Evolutionary conservation across 2,113 vertebrate genomes (phyloP), one percentile per base, ranked within the genome.

Genomic region (Caloenas nicobarica): DNA sequence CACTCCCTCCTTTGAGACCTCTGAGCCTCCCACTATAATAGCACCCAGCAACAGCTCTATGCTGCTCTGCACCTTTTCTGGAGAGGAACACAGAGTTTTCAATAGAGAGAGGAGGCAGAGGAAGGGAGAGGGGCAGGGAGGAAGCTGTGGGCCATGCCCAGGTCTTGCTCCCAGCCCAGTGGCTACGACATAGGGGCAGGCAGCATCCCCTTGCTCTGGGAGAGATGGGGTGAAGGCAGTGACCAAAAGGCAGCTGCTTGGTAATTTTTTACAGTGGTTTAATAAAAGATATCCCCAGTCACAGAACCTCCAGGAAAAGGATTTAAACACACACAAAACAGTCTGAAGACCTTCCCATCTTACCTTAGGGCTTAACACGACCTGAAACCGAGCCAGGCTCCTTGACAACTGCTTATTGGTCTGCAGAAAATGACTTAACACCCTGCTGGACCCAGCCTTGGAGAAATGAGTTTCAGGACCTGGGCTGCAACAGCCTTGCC

Each of bases 1-100:
- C 10, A 24, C 5, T n/a, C 13, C 11, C 10, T 42, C 23, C 29
- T 60, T 38, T 53, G 18, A 73, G 16, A 69, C 2, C 4, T 5
- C 13, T 0, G 0, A 60, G 11, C 22, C 4, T 80, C 23, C n/a
- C 62, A 74, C 15, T 17, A 3, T 25, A 64, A 24, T 38, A 62
- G 28, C 22, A 42, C 6, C 3, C 25, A 18, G 16, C 40, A 40
- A 58, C 42, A 76, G 13, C 61, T 92, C 65, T 46, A 1, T 42
- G 68, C 22, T 80, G 34, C 62, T 80, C 36, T 1, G 1, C n/a
- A 53, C 1, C 57, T 71, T 81, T 51, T 8, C 48, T 71, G 58
- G 22, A 42, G 17, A 7, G 16, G 11, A 61, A 11, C 18, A n/a
- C 10, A 26, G 1, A 29, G 8, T 42, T 86, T 91, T 82, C 23